Percentiles rank a stretch among this genome's conserved stretches.
phyloP scores from a whole-genome alignment of 2,888 invertebrate genomes.

The Cheilosia variabilis region DNA sequence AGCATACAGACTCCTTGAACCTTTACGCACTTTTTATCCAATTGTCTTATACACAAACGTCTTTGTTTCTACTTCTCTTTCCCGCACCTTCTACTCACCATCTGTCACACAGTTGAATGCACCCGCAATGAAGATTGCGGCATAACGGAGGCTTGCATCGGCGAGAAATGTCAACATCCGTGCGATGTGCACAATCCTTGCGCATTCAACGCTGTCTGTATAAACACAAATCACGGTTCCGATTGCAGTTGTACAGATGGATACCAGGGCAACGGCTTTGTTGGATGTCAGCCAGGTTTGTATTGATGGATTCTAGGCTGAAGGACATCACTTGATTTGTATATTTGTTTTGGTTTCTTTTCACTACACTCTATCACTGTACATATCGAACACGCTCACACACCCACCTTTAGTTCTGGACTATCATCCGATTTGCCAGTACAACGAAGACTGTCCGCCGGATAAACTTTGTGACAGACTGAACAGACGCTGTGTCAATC shows the following conservation, averaged over 20 bases:
- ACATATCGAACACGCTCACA: conserved; percentile 75
- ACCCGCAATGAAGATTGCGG: conserved; percentile 93
- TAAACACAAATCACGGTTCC: conserved; percentile 93
- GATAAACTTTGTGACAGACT: conserved; percentile 92
- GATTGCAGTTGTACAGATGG: conserved; percentile 94
- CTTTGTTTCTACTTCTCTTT: conserved; percentile 66
- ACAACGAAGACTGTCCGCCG: conserved; percentile 96
- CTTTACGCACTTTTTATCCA: conserved; percentile 34
- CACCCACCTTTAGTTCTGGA: conserved; percentile 81
- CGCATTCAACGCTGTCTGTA: conserved; percentile 92
- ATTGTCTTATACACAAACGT: conserved; percentile 64
- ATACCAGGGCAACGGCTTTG: conserved; percentile 93
- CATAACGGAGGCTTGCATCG: conserved; percentile 93
- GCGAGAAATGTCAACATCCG: conserved; percentile 92
- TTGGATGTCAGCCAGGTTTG: conserved; percentile 91
- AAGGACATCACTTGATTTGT: conserved; percentile 40
- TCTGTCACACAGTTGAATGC: conserved; percentile 89
- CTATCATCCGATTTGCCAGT: conserved; percentile 89
- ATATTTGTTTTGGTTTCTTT: conserved; percentile 43
- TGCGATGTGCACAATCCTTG: conserved; percentile 94
- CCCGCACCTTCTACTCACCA: conserved; percentile 60
- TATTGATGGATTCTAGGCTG: conserved; percentile 78
- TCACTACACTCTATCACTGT: conserved; percentile 79
- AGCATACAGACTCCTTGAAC: neutral
- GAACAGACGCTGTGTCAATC: conserved; percentile 92